A percentile compares a stretch with the other conserved stretches of the same genome.
These are phyloP conservation scores for Neolamprologus brichardi DNA, from an alignment of 2,113 vertebrate species.

Conservation along the genomic window DNA sequence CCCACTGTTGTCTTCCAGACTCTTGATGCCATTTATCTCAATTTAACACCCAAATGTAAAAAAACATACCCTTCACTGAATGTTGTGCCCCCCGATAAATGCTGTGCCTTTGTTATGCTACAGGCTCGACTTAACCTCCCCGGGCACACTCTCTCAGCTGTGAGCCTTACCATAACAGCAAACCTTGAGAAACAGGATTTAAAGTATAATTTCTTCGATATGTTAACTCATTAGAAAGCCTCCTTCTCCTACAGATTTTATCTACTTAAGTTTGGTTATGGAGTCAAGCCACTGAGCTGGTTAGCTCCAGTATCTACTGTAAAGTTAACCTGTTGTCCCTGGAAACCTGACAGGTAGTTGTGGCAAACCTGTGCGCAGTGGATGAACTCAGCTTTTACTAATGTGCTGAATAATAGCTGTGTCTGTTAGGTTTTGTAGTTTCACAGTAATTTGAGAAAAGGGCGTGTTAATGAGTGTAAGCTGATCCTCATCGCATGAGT, in stretches of 20 bases:
- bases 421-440: accelerated
- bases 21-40: background rate
- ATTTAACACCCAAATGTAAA: background rate
- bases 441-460: background rate
- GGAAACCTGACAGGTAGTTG: background rate
- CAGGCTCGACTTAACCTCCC: accelerated
- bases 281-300: background rate
- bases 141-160: background rate
- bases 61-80: too few species aligned
- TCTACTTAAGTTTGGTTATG: background rate
- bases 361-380: background rate
- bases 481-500: background rate
- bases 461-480: background rate
- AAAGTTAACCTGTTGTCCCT: background rate
- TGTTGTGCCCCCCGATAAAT: background rate
- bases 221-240: background rate
- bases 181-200: background rate
- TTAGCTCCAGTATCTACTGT: background rate
- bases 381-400: background rate
- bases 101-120: accelerated
- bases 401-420: background rate
- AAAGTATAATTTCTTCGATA: background rate
- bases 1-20: background rate
- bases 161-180: accelerated
- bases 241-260: background rate